Percentiles rank a stretch among this genome's conserved stretches.
phyloP scores from a whole-genome alignment of 2,113 vertebrate species.

The Dicerorhinus sumatrensis region DNA sequence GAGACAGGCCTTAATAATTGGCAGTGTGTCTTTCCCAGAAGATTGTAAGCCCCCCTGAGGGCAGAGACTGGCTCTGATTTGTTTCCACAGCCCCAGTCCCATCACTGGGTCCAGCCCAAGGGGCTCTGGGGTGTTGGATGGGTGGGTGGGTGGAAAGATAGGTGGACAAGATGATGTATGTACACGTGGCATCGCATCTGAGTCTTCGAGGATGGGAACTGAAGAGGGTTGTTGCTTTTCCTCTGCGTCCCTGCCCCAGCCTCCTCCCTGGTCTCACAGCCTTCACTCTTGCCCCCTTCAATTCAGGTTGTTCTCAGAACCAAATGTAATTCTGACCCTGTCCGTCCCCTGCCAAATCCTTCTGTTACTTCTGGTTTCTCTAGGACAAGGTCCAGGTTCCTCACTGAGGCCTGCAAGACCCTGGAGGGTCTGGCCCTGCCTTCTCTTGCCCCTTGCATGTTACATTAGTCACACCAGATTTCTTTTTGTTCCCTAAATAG shows the following conservation, averaged over 20 bases:
- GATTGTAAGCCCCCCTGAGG: not conserved
- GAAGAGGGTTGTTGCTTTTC: not conserved
- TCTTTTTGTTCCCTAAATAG: not conserved
- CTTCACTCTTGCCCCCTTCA: not conserved
- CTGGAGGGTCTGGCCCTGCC: not conserved
- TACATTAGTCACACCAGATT: not conserved
- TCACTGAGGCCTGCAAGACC: not conserved
- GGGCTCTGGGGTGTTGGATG: not conserved
- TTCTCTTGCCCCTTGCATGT: not conserved
- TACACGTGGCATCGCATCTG: not conserved
- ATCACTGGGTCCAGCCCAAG: fast-evolving
- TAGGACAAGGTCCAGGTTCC: not conserved
- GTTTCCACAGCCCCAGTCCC: not conserved
- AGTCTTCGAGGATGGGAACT: too few relatives aligned
- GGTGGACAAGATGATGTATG: not conserved
- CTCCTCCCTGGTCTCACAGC: not conserved
- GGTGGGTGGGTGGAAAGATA: not conserved
- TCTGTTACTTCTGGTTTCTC: not conserved
- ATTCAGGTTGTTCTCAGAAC: not conserved
- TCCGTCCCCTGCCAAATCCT: not conserved
- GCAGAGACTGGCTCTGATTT: not conserved
- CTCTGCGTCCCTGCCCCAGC: not conserved
- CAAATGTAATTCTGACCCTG: not conserved
- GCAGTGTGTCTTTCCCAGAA: not conserved
- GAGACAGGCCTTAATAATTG: not conserved